phyloP scores from a whole-genome alignment of 2,888 invertebrate genomes.

The Temnothorax rugatulus region DNA sequence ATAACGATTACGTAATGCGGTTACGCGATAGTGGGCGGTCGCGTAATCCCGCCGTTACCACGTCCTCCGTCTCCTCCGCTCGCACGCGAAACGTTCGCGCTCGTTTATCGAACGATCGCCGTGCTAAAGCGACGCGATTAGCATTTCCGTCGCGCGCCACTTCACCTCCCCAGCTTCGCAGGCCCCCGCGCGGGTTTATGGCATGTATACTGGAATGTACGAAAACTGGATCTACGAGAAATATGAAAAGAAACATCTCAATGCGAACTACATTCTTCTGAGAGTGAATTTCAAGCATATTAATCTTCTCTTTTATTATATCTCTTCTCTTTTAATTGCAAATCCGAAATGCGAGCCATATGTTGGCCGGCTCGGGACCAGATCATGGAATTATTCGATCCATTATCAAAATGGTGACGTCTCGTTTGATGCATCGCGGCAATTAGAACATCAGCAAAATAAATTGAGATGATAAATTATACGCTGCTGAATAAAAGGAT shows the following conservation, averaged over 20 bases:
- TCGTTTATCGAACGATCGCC: constrained; percentile 50
- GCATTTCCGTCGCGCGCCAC: constrained; percentile 55
- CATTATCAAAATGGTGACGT: neutral
- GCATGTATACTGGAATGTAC: neutral
- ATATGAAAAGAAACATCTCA: neutral
- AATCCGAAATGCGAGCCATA: no score
- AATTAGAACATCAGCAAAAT: neutral
- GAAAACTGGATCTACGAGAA: neutral
- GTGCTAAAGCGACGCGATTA: constrained; percentile 58
- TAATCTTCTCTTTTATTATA: neutral
- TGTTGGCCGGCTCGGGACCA: no score
- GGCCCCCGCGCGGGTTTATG: neutral
- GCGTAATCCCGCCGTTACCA: constrained; percentile 41
- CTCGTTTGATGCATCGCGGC: neutral
- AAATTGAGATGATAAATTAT: neutral
- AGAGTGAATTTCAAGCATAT: neutral
- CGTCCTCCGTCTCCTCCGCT: constrained; percentile 44
- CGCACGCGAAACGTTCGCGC: constrained; percentile 66
- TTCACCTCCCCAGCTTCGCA: neutral
- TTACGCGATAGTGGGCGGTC: constrained; percentile 29
- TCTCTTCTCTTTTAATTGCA: no score
- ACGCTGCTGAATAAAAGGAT: neutral
- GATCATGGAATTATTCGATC: neutral
- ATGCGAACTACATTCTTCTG: neutral
- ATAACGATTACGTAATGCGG: constrained; percentile 59